These are phyloP conservation scores for Eulemur macaco DNA, from an alignment of 2,113 vertebrate species.

Conservation along the genomic window DNA sequence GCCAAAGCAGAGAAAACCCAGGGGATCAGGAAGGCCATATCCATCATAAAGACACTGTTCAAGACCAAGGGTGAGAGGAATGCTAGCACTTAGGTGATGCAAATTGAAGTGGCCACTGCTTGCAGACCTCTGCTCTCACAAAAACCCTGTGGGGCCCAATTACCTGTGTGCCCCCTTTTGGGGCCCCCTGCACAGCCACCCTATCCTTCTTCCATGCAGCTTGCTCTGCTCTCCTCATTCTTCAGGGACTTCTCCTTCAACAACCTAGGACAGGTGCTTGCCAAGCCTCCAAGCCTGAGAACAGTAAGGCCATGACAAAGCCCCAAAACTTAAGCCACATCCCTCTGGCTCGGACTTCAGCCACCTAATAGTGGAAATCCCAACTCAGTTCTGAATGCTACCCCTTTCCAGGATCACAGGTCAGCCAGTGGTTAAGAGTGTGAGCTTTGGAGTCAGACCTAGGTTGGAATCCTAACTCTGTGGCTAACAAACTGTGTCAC, in stretches of 20 bases:
- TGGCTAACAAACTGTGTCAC: not conserved
- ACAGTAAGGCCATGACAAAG: not conserved
- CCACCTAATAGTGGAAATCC: not conserved
- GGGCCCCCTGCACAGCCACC: not conserved
- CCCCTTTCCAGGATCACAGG: not conserved
- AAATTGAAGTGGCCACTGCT: not conserved
- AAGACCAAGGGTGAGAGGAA: not conserved
- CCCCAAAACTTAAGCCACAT: not conserved
- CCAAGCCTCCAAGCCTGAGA: not conserved
- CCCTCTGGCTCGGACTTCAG: not conserved
- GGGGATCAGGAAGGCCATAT: constrained; percentile 22
- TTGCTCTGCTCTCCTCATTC: not conserved
- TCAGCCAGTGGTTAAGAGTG: not conserved
- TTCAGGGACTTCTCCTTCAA: not conserved
- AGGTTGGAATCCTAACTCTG: not conserved
- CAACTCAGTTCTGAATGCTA: not conserved
- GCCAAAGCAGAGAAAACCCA: constrained; percentile 55
- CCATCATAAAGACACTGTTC: not conserved
- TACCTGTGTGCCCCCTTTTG: not conserved
- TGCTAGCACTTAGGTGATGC: not conserved
- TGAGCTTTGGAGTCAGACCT: not conserved
- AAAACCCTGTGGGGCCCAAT: not conserved
- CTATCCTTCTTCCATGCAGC: not conserved
- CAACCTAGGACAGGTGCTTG: not conserved
- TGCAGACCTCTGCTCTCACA: not conserved